These are phyloP conservation scores for Apodemus speciosus DNA, from an alignment of 2,113 vertebrate genomes.

Conservation along the genomic window DNA sequence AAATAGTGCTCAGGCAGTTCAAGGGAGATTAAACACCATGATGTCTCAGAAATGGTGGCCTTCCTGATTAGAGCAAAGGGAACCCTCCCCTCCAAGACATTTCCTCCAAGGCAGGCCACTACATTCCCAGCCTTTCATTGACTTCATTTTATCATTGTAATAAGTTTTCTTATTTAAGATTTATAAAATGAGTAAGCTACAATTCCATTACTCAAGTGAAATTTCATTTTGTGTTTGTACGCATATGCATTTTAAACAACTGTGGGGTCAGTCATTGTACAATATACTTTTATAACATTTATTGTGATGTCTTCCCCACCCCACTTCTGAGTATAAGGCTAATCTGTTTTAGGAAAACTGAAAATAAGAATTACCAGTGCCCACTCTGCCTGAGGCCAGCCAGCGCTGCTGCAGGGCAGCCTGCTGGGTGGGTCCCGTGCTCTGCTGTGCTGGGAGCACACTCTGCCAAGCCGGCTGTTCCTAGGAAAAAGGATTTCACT, in stretches of 20 bases:
- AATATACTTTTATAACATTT: conserved; percentile 22
- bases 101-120: background rate
- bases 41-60: background rate
- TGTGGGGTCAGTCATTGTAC: background rate
- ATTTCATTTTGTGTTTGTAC: conserved; percentile 62
- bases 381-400: background rate
- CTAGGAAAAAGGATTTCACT: background rate
- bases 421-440: background rate
- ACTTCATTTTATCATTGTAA: conserved; percentile 40
- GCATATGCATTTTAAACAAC: conserved; percentile 46
- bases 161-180: conserved; percentile 36
- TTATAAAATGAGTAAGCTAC: conserved; percentile 21
- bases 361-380: conserved; percentile 51
- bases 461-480: background rate
- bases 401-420: background rate
- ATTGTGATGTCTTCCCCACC: background rate
- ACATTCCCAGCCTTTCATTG: background rate
- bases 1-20: background rate
- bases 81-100: background rate
- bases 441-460: background rate
- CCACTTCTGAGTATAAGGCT: conserved; percentile 51
- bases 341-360: conserved; percentile 28
- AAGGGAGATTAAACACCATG: background rate
- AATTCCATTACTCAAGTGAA: conserved; percentile 41
- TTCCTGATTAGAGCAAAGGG: background rate